phyloP scores from a whole-genome alignment of 2,797 vertebrate genomes.

The Masticophis lateralis region DNA sequence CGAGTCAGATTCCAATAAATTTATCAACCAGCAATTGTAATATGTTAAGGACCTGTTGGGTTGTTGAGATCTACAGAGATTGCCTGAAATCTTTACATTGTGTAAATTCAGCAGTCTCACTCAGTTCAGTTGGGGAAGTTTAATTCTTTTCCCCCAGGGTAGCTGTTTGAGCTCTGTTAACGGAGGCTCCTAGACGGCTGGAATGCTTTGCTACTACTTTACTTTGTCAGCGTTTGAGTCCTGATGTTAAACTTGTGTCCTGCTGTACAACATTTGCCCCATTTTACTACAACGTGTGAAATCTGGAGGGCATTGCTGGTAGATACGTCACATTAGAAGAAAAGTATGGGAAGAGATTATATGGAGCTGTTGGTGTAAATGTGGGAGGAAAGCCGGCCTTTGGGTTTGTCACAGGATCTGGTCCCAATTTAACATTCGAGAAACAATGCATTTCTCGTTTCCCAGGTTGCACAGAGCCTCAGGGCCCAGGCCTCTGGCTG shows the following conservation, averaged over 20 bases:
- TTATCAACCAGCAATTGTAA: neutral
- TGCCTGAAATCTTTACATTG: neutral
- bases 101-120: neutral
- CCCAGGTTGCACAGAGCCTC: too few species aligned
- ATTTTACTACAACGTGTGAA: neutral
- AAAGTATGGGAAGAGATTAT: accelerated
- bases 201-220: neutral
- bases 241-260: neutral
- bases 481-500: too few species aligned
- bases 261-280: neutral
- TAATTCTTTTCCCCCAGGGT: neutral
- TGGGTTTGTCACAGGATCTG: neutral
- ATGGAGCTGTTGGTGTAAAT: neutral
- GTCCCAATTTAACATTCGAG: neutral
- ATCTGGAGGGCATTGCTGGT: neutral
- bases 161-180: neutral
- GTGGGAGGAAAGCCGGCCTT: neutral
- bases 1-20: neutral
- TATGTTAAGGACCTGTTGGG: neutral
- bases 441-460: too few species aligned
- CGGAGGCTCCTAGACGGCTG: neutral
- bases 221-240: neutral
- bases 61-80: neutral
- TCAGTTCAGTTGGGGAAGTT: neutral
- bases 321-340: neutral